A percentile compares a stretch with the other conserved stretches of the same genome.
Evolutionary conservation across 2,888 invertebrate species (phyloP).

Genomic region (Spisula subtruncata): DNA sequence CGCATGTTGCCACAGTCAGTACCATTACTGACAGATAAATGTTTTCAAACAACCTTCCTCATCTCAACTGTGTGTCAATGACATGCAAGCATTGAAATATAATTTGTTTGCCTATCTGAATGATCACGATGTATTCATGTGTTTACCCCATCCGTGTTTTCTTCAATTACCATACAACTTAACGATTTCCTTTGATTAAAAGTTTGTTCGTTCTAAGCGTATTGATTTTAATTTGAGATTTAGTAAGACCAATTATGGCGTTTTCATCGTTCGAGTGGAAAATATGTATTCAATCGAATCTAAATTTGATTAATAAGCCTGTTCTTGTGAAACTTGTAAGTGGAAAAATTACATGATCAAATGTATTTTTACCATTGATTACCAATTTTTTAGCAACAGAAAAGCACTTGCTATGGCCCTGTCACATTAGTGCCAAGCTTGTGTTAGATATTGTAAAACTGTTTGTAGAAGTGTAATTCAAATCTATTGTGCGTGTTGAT

Average conservation of each 20-base stretch:
- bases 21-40: neutral
- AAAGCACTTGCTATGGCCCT: neutral
- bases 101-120: constrained; percentile 17
- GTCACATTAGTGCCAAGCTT: neutral
- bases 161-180: neutral
- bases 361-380: constrained; percentile 3
- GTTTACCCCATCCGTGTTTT: neutral
- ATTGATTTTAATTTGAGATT: constrained; percentile 17
- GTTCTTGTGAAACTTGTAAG: neutral
- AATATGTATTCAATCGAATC: neutral
- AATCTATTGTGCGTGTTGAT: neutral
- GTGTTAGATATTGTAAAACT: neutral
- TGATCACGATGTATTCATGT: neutral
- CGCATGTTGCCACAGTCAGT: neutral
- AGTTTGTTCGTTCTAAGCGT: constrained; percentile 2
- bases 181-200: neutral
- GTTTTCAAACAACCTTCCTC: neutral
- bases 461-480: neutral
- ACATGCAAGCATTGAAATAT: neutral
- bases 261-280: neutral
- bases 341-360: neutral
- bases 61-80: neutral
- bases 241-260: neutral
- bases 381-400: neutral
- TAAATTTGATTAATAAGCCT: constrained; percentile 6